Evolutionary conservation across 2,888 invertebrate genomes (phyloP), one percentile per base, ranked within the genome.

Genomic region (Dryococelus australis): DNA sequence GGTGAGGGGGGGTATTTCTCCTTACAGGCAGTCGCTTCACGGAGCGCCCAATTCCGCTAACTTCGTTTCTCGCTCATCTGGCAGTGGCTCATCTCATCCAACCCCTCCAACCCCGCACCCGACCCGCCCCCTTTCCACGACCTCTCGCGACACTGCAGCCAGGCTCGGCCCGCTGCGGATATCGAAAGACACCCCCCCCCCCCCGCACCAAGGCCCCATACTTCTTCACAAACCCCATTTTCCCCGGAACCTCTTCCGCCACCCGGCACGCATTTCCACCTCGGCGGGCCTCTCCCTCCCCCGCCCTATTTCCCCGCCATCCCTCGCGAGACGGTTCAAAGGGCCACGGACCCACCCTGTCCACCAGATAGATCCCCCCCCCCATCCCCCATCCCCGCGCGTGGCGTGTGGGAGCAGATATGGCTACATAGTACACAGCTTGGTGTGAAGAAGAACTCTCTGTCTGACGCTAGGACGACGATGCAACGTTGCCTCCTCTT

Each of bases 1-100:
- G 65, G 10, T 2, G 20, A 16, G 65, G n/a, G 65, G n/a, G 65
- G 0, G 65, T 16, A 3, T 20, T 6, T 65, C 65, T 65, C 65
- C 65, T 16, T 65, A 10, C 65, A 65, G 65, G 12, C 65, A 65
- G 65, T 65, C 65, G 65, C 65, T 65, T n/a, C 65, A 65, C 24
- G 20, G 65, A 8, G 65, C 65, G 65, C 65, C 65, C 89, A 89
- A 89, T 88, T 89, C 88, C 88, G 88, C 88, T 88, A 89, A 89
- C 89, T 88, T 89, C 87, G 86, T 89, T 89, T 86, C 88, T 87
- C 87, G 87, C 87, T 89, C 89, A 89, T 89, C 89, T 89, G 87
- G 87, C 86, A 87, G 86, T 86, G 85, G 87, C 88, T 89, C 88
- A 89, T 89, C 89, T 88, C 88, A 89, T 89, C 88, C 88, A 84